Percentiles rank a stretch among this genome's conserved stretches.
phyloP scores from a whole-genome alignment of 2,888 invertebrate genomes.

The Onchidella celtica region DNA sequence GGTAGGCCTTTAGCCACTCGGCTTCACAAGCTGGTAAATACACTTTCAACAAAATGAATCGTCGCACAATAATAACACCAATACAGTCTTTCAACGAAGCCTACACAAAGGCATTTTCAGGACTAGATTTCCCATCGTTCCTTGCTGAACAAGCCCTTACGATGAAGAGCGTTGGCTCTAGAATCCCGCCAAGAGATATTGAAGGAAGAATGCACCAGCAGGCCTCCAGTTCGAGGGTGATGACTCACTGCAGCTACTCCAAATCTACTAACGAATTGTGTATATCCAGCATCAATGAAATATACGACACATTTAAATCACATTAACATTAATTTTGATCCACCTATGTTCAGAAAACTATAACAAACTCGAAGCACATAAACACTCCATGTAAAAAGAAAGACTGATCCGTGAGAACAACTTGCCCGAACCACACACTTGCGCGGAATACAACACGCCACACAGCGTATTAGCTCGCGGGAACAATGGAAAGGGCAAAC shows the following conservation, averaged over 20 bases:
- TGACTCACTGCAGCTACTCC: slow-evolving; percentile 37
- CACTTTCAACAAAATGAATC: not conserved
- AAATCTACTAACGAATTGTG: slow-evolving; percentile 1
- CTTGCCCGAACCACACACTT: slow-evolving; percentile 69
- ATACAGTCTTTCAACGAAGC: not conserved
- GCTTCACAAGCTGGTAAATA: not conserved
- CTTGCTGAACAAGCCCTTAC: slow-evolving; percentile 24
- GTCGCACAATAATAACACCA: not conserved
- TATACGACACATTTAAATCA: not conserved
- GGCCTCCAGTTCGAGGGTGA: not conserved
- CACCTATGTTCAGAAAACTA: no score
- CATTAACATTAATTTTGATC: not conserved
- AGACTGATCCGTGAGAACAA: slow-evolving; percentile 57
- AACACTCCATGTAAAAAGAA: not conserved
- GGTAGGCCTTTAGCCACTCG: not conserved
- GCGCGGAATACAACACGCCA: slow-evolving; percentile 71
- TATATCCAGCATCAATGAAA: slow-evolving; percentile 37
- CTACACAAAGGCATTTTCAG: slow-evolving; percentile 43
- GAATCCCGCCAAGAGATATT: slow-evolving; percentile 48
- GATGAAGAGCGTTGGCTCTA: slow-evolving; percentile 25
- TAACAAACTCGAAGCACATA: not conserved
- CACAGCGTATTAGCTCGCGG: slow-evolving; percentile 65
- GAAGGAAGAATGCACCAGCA: slow-evolving; percentile 21
- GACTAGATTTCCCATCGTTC: slow-evolving; percentile 35
- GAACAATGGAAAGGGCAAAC: slow-evolving; percentile 75